Evolutionary conservation across 2,797 vertebrate genomes (phyloP).

Genomic region (Halcyon leucocephala): DNA sequence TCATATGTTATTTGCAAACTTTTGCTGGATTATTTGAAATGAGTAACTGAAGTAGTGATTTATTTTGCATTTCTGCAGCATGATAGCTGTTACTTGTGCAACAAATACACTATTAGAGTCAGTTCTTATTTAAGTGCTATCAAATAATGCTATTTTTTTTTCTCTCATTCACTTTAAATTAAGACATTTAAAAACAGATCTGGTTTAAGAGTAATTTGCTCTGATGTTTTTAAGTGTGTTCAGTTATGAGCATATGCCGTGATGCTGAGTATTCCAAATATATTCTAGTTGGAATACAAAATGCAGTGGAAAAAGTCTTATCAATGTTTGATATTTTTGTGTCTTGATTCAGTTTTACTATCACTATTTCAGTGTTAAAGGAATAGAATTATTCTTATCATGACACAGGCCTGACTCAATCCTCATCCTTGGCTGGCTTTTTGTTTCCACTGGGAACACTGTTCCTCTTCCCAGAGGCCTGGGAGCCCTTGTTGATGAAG

Average conservation of each 20-base stretch:
- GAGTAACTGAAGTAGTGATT: not conserved
- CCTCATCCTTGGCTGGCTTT: not conserved
- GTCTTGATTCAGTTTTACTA: not conserved
- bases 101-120: not conserved
- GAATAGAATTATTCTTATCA: not conserved
- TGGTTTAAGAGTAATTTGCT: not conserved
- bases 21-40: not conserved
- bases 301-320: not conserved
- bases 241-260: not conserved
- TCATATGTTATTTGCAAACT: slow-evolving; percentile 25
- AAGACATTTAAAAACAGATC: not conserved
- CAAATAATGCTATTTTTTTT: not conserved
- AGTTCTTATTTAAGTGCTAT: not conserved
- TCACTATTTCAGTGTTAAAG: not conserved
- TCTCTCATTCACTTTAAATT: not conserved
- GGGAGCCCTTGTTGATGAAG: not conserved
- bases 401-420: not conserved
- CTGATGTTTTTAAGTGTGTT: not conserved
- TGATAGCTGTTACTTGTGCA: not conserved
- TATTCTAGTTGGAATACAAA: not conserved
- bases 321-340: not conserved
- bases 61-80: not conserved
- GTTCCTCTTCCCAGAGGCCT: not conserved
- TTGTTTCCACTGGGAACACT: not conserved
- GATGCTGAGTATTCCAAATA: not conserved